Conservation (phyloP, 1,140 invertebrate species). For the Papilio glaucus region DNA sequence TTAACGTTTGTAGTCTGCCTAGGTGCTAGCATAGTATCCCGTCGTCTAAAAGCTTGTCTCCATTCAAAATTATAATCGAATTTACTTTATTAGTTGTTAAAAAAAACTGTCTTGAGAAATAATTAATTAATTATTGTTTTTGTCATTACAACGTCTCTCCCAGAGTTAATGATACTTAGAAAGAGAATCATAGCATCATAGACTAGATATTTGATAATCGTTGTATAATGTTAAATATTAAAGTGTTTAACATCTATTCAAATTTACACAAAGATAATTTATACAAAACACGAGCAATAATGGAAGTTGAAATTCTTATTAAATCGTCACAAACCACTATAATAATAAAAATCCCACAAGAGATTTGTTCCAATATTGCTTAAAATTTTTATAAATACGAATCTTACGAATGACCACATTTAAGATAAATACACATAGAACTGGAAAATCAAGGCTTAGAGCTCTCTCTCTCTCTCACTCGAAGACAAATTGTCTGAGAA, state of each 20-base stretch:
- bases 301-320: conserved; percentile 13
- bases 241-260: conserved; percentile 20
- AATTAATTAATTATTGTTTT: conserved; percentile 35
- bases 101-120: conserved; percentile 41
- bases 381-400: conserved; percentile 62
- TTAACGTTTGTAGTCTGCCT: too few species aligned
- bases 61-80: neutral
- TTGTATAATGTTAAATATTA: conserved; percentile 52
- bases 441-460: conserved; percentile 47
- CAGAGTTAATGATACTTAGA: conserved; percentile 32
- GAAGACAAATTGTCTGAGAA: conserved; percentile 35
- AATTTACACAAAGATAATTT: conserved; percentile 40
- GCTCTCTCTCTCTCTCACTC: conserved; percentile 50
- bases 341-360: conserved; percentile 31
- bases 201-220: conserved; percentile 49
- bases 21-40: neutral
- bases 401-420: conserved; percentile 42
- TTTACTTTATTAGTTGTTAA: conserved; percentile 35
- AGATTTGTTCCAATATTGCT: conserved; percentile 65
- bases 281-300: conserved; percentile 39
- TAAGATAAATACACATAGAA: conserved; percentile 43
- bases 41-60: neutral
- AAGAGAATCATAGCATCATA: conserved; percentile 38
- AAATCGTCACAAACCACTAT: neutral
- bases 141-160: conserved; percentile 11